A percentile compares a stretch with the other conserved stretches of the same genome.
Evolutionary conservation across 2,888 invertebrate genomes (phyloP).

Genomic region (Serripes groenlandicus): DNA sequence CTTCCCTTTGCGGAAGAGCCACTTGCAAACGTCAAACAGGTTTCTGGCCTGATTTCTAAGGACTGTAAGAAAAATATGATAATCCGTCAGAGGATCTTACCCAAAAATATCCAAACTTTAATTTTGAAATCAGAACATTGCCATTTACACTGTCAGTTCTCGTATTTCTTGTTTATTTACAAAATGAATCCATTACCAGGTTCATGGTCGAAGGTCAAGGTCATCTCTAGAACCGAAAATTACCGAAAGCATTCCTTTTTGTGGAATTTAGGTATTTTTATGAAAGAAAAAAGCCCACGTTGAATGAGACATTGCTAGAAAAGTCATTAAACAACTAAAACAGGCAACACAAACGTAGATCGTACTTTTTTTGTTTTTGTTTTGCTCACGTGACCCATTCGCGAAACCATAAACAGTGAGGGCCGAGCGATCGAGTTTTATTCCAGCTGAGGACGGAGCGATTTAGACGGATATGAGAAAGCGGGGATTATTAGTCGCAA

Average conservation of each 20-base stretch:
- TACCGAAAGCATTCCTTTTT: slow-evolving; percentile 16
- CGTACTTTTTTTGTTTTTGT: slow-evolving; percentile 2
- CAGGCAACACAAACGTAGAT: too few relatives aligned
- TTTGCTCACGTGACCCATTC: slow-evolving; percentile 23
- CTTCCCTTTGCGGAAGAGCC: slow-evolving; percentile 13
- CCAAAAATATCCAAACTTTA: background rate
- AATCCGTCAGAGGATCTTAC: background rate
- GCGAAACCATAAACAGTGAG: slow-evolving; percentile 21
- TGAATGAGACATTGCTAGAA: background rate
- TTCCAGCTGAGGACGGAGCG: background rate
- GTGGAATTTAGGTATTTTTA: background rate
- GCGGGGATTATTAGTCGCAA: slow-evolving; percentile 9
- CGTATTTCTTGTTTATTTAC: slow-evolving; percentile 21
- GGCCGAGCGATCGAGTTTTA: slow-evolving; percentile 6
- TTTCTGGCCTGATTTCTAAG: background rate
- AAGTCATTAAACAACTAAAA: background rate
- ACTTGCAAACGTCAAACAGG: slow-evolving; percentile 9
- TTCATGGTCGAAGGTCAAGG: slow-evolving; percentile 15
- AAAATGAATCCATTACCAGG: background rate
- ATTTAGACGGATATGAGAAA: slow-evolving; percentile 3
- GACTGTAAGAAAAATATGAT: background rate
- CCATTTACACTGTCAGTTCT: background rate
- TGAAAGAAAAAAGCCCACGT: background rate
- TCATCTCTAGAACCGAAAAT: slow-evolving; percentile 15
- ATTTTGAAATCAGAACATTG: background rate